Evolutionary conservation across 92 coral and sea anemone species (phyloP), one percentile per base, ranked within the genome.

Genomic region (Muricea muricata): DNA sequence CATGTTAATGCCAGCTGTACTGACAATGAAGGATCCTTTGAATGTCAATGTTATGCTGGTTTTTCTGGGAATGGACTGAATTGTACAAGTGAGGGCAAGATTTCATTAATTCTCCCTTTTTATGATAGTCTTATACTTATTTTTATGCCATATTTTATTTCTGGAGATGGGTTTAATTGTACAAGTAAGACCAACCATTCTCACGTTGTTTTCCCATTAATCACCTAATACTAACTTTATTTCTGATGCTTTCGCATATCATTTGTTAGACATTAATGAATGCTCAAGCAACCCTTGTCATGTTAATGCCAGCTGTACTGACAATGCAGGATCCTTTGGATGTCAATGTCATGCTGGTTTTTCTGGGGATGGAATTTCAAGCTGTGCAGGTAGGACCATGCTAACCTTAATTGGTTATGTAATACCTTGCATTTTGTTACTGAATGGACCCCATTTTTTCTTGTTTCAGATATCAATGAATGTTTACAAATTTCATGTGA

Each of bases 231-330:
- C n/a, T 37, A 37, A 37, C 42, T 37, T 37, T 37, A 9, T 37
- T 37, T 37, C 5, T 37, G 4, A 37, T 37, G 42, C 42, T 52
- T 4, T 3, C n/a, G n/a, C n/a, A n/a, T n/a, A n/a, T n/a, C n/a
- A n/a, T n/a, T n/a, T n/a, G n/a, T 52, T 75, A 75, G 80, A 47
- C 23, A 34, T 75, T 11, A 52, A 75, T 32, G 80, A 75, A 75
- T 75, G 80, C 23, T 29, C 14, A 10, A 13, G 42, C 25, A 52
- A 26, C 23, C 39, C 65, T 2, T 75, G 80, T 75, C 80, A 75
- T 52, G 6, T 23, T 28, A 47, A 75, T 15, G 80, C 80, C 1
- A 46, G 15, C 20, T 75, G 80, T 31, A 75, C 80, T n/a, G 80
- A 75, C 65, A 47, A 52, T 52, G 24, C 2, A 18, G 60, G 60